Percentiles rank a stretch among this genome's conserved stretches.
Conservation (phyloP, 1,140 invertebrate species). For the Gonatopus flavifemur region DNA sequence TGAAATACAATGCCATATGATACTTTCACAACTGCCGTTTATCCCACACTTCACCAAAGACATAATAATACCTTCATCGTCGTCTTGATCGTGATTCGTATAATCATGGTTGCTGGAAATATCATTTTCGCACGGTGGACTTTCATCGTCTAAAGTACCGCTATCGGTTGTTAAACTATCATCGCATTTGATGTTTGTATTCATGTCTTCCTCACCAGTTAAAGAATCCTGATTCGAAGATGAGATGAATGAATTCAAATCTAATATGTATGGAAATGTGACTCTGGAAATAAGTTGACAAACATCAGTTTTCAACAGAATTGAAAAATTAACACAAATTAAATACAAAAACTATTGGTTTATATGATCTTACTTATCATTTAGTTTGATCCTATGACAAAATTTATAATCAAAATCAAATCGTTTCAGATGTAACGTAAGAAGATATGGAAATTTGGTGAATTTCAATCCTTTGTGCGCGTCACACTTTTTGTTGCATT, state of each 20-base stretch:
- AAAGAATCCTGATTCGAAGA: conserved; percentile 48
- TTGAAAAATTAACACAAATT: conserved; percentile 4
- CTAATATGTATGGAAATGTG: conserved; percentile 79
- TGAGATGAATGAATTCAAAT: conserved; percentile 78
- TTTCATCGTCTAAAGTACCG: conserved; percentile 69
- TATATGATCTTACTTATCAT: conserved; percentile 73
- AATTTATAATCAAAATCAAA: conserved; percentile 91
- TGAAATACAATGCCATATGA: not conserved
- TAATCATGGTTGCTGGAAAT: conserved; percentile 37
- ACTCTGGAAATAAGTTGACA: conserved; percentile 63
- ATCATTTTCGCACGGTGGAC: conserved; percentile 53
- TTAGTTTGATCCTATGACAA: conserved; percentile 86
- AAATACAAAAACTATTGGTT: not conserved
- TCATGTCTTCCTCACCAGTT: conserved; percentile 51
- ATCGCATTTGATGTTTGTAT: conserved; percentile 60
- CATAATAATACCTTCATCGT: conserved; percentile 49
- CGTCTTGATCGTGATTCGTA: conserved; percentile 49
- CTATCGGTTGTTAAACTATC: conserved; percentile 73
- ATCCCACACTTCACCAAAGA: not conserved
- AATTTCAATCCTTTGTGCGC: conserved; percentile 92
- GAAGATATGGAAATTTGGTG: conserved; percentile 83
- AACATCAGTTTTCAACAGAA: not conserved
- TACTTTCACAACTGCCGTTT: not conserved
- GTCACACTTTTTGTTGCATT: conserved; percentile 86
- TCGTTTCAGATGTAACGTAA: conserved; percentile 86